Conservation (phyloP, 2,888 invertebrate species). For the Sthenelais limicola region DNA sequence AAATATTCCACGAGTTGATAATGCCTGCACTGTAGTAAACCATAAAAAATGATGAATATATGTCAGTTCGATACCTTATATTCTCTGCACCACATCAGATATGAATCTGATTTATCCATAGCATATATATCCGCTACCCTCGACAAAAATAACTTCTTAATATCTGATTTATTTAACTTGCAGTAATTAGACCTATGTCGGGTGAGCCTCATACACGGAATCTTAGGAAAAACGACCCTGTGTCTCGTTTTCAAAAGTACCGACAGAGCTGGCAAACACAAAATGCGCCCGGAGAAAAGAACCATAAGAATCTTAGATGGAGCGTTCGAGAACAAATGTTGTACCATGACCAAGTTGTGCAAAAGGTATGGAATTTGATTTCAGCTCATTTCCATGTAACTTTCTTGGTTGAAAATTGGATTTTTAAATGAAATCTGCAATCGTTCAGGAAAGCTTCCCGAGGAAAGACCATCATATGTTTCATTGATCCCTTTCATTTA, state of each 20-base stretch:
- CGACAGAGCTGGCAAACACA: slow-evolving; percentile 63
- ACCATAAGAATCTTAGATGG: slow-evolving; percentile 69
- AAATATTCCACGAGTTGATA: too few species aligned
- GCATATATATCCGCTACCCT: too few species aligned
- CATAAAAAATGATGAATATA: not conserved
- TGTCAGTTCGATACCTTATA: too few species aligned
- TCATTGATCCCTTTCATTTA: not conserved
- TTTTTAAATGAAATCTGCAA: too few species aligned
- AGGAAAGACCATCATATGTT: too few species aligned
- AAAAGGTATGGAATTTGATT: slow-evolving; percentile 57
- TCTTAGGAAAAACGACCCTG: slow-evolving; percentile 65
- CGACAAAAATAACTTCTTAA: not conserved
- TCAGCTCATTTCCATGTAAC: not conserved
- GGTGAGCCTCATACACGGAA: slow-evolving; percentile 65
- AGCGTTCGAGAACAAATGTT: slow-evolving; percentile 70
- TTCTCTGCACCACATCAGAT: too few species aligned
- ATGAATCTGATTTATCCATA: too few species aligned
- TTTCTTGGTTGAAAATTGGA: not conserved
- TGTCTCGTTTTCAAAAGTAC: slow-evolving; percentile 66
- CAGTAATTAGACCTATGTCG: slow-evolving; percentile 63
- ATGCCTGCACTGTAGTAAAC: too few species aligned
- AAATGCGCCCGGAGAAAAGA: slow-evolving; percentile 69
- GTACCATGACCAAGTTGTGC: slow-evolving; percentile 64
- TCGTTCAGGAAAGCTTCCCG: too few species aligned
- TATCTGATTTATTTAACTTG: slow-evolving; percentile 1